Conservation (phyloP, 2,113 vertebrate genomes). For the Arothron firmamentum region DNA sequence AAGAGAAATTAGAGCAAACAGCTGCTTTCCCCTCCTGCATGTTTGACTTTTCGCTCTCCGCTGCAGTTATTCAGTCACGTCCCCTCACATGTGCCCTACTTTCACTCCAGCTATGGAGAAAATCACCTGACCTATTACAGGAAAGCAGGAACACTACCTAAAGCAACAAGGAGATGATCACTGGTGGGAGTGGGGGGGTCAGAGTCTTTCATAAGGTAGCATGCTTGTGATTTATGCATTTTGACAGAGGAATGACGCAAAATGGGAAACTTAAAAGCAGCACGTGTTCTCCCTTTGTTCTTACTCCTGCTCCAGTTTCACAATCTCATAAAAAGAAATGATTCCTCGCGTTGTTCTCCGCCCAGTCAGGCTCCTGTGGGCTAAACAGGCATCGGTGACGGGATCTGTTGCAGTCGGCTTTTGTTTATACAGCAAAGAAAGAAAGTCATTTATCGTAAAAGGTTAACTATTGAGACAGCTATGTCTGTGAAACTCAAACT, state of each 20-base stretch:
- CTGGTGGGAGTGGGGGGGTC: background rate
- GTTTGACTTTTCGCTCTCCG: slow-evolving; percentile 6
- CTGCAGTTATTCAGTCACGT: slow-evolving; percentile 16
- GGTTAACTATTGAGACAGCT: too few species aligned
- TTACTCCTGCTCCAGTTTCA: slow-evolving; percentile 21
- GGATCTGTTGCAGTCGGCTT: slow-evolving; percentile 11
- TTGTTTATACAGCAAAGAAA: slow-evolving; percentile 9
- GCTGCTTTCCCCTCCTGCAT: slow-evolving; percentile 35
- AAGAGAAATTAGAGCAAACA: slow-evolving; percentile 49
- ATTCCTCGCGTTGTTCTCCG: slow-evolving; percentile 55
- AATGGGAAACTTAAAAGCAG: slow-evolving; percentile 58
- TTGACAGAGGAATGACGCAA: slow-evolving; percentile 61
- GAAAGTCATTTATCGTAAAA: slow-evolving; percentile 2
- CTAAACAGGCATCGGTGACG: slow-evolving; percentile 34
- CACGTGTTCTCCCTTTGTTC: slow-evolving; percentile 23
- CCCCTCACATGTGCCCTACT: background rate
- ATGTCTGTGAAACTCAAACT: too few species aligned
- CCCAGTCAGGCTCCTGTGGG: slow-evolving; percentile 48
- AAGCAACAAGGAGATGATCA: slow-evolving; percentile 24
- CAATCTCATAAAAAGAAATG: slow-evolving; percentile 45
- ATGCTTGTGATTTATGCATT: slow-evolving; percentile 57
- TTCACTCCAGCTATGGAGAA: slow-evolving; percentile 11
- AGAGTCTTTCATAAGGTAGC: slow-evolving; percentile 20
- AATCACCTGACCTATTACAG: slow-evolving; percentile 4
- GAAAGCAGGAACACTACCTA: background rate